Evolutionary conservation across 2,113 vertebrate genomes (phyloP), one percentile per base, ranked within the genome.

Genomic region (Tachysurus vachellii): DNA sequence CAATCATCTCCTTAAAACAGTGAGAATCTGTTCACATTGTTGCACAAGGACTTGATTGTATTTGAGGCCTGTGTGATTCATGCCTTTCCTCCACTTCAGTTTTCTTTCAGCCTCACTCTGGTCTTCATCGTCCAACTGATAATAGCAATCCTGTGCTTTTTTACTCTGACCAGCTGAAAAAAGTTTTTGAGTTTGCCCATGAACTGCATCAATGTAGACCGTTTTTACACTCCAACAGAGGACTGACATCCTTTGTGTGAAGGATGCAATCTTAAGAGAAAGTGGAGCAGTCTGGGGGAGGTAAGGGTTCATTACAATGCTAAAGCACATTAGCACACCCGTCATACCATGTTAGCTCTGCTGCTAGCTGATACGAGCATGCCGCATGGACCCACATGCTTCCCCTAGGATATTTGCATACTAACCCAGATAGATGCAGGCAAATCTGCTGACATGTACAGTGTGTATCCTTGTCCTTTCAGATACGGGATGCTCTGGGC

Each of bases 141-240:
- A 66, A 94, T 95, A 42, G 94, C 94, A 21, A 86, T 95, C 21
- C 88, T 96, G 89, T 94, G 94, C 44, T 96, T 96, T 94, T 96
- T 87, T 95, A 95, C 89, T 95, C 95, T 0, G 92, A 95, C 53
- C 95, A 95, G 95, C 95, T 95, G 6, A 79, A 50, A 7, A n/a
- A 56, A 1, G 50, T 1, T 53, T 56, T 54, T 54, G 44, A 50
- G 19, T 16, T 42, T 8, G 53, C 42, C 56, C 12, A 50, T 31
- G 76, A 70, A 56, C 86, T 90, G 90, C 93, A 91, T 95, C 92
- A 94, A 93, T 93, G 92, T 89, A 89, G 91, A 93, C 92, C 89
- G 14, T 47, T 59, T 82, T 64, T 50, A 7, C 80, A 64, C 42
- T 64, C 13, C 36, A 82, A 26, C 42, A 61, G 31, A 62, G 31